Conservation (phyloP, 1,140 invertebrate genomes). For the Centruroides vittatus region DNA sequence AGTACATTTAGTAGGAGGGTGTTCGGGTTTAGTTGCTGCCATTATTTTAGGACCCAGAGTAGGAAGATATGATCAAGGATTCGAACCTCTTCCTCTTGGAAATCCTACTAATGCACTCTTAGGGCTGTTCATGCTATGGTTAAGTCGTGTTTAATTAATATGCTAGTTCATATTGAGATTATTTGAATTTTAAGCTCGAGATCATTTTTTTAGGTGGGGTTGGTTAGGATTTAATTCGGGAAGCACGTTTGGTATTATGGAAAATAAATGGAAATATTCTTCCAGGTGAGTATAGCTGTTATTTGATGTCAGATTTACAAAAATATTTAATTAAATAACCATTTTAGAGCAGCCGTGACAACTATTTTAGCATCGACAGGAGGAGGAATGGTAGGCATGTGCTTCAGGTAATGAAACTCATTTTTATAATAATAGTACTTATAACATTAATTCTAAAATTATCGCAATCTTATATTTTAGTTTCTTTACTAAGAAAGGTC, state of each 20-base stretch:
- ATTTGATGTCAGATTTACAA: background rate
- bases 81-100: conserved; percentile 16
- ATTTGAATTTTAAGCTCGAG: too few species aligned
- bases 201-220: conserved; percentile 27
- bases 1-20: conserved; percentile 29
- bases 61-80: conserved; percentile 25
- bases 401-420: conserved; percentile 20
- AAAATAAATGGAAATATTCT: conserved; percentile 31
- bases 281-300: conserved; percentile 22
- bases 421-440: background rate
- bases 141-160: background rate
- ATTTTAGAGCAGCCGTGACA: conserved; percentile 23
- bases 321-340: background rate
- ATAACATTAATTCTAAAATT: background rate
- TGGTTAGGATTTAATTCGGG: conserved; percentile 33
- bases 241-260: conserved; percentile 29
- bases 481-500: conserved; percentile 10
- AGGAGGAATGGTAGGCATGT: conserved; percentile 24
- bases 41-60: conserved; percentile 27
- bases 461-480: conserved; percentile 2
- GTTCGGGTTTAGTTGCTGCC: conserved; percentile 27
- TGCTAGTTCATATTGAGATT: too few species aligned
- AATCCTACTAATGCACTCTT: conserved; percentile 23
- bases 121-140: conserved; percentile 21
- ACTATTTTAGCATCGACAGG: conserved; percentile 24